Percentiles rank a stretch among this genome's conserved stretches.
phyloP scores from a whole-genome alignment of 2,113 vertebrate species.

The Coregonus clupeaformis region DNA sequence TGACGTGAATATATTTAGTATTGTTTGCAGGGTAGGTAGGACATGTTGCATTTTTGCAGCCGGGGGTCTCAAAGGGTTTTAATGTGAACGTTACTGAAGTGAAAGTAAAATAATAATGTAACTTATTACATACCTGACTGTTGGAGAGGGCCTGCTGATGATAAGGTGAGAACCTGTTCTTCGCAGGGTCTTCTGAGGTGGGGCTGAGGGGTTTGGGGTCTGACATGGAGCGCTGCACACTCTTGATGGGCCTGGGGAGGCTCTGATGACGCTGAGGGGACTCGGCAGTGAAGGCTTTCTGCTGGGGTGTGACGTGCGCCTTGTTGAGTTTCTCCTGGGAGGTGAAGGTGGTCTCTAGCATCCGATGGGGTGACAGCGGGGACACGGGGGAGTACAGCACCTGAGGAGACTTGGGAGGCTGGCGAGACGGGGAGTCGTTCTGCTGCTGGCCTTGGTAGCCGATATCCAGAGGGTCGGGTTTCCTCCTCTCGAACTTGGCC shows the following conservation, averaged over 20 bases:
- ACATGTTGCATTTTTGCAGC: too few relatives aligned
- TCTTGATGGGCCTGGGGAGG: constrained; percentile 94
- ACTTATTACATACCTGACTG: constrained; percentile 84
- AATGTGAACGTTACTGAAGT: too few relatives aligned
- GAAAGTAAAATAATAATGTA: background rate
- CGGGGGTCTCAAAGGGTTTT: too few relatives aligned
- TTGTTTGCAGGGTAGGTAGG: too few relatives aligned
- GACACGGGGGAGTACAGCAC: constrained; percentile 98
- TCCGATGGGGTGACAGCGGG: constrained; percentile 92
- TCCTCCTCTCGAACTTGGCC: constrained; percentile 90
- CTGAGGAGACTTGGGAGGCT: constrained; percentile 95
- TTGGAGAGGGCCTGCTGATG: constrained; percentile 86
- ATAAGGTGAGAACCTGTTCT: constrained; percentile 91
- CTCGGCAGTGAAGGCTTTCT: constrained; percentile 91
- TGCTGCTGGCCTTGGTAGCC: constrained; percentile 84
- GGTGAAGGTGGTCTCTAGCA: constrained; percentile 90
- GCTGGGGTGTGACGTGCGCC: constrained; percentile 95
- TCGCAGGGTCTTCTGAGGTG: constrained; percentile 89
- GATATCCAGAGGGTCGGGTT: constrained; percentile 94
- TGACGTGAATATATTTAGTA: too few relatives aligned
- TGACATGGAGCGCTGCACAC: constrained; percentile 94
- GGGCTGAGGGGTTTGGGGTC: constrained; percentile 98
- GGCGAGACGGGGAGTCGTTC: constrained; percentile 83
- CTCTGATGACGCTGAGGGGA: constrained; percentile 88
- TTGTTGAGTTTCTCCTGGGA: constrained; percentile 96